phyloP scores from a whole-genome alignment of 2,113 vertebrate species.

The Accipiter cooperii region DNA sequence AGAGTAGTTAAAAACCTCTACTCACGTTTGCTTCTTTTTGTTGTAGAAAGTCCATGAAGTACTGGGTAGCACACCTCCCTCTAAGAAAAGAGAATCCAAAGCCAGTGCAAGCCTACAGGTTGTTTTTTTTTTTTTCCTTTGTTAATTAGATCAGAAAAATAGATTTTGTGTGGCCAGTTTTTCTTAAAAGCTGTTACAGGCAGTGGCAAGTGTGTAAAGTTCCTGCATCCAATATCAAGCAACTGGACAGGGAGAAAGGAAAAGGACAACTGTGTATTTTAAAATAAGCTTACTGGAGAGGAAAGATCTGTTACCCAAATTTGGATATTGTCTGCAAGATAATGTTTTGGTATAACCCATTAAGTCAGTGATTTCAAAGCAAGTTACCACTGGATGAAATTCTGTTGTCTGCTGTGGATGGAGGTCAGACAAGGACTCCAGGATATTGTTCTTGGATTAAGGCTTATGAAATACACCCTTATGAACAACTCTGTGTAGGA shows the following conservation, averaged over 20 bases:
- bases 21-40: background rate
- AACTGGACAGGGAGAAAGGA: background rate
- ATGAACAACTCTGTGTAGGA: background rate
- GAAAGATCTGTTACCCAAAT: background rate
- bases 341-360: background rate
- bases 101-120: background rate
- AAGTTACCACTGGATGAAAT: background rate
- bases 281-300: background rate
- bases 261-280: background rate
- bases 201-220: background rate
- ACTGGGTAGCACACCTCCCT: background rate
- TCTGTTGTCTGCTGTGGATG: background rate
- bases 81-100: background rate
- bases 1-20: background rate
- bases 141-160: background rate
- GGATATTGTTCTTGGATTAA: background rate
- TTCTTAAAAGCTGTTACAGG: background rate
- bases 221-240: background rate
- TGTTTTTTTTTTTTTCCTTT: background rate
- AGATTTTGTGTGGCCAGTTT: background rate
- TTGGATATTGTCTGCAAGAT: background rate
- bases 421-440: background rate
- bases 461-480: background rate
- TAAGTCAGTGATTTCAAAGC: background rate
- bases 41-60: background rate